Base-by-base conservation (phyloP, 2,888 invertebrate genomes). In the Homarus gammarus region DNA sequence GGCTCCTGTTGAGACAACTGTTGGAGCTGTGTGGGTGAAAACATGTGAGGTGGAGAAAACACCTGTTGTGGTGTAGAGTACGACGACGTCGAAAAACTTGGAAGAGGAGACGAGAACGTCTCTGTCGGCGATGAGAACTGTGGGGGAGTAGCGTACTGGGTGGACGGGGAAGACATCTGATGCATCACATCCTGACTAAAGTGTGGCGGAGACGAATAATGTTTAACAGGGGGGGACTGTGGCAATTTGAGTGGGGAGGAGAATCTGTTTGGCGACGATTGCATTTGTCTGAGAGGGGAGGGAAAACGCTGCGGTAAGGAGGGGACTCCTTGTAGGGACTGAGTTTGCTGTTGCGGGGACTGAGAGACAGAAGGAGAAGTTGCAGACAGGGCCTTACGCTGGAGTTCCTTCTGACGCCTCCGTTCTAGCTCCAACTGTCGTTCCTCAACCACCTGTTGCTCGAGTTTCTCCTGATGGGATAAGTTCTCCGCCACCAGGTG, bases 401-500 rank as follows among this genome's bases (percentile, higher is more conserved):
- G 79, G 22, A 70, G 51, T 3, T 27, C 82, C 75, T 78, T 84
- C 33, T 56, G 70, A 40, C 75, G 70, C 12, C 44, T 83, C 33
- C 87, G 64, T 61, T 90, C 90, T 6, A 56, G 40, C 51, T 87
- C 90, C 10, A 36, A 56, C 36, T 78, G 81, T 12, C 81, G 82
- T 61, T 89, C 88, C 51, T 89, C 83, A 1, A 92, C 81, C 3
- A 92, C 64, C 44, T 78, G 72, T 49, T 92, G 83, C 77, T 92
- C 92, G 33, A 92, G 38, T 56, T 87, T 89, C 72, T 89, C 89
- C 68, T 90, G 90, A 38, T 92, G 82, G 10, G 15, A 51, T 18
- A 56, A 38, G 64, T 92, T 90, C 79, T 92, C 92, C 15, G 75
- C 83, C 40, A 85, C 86, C 15, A 92, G 75, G 22, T 90, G 51